Evolutionary conservation across 2,888 invertebrate species (phyloP), one percentile per base, ranked within the genome.

Genomic region (Stenotaenia linearis): DNA sequence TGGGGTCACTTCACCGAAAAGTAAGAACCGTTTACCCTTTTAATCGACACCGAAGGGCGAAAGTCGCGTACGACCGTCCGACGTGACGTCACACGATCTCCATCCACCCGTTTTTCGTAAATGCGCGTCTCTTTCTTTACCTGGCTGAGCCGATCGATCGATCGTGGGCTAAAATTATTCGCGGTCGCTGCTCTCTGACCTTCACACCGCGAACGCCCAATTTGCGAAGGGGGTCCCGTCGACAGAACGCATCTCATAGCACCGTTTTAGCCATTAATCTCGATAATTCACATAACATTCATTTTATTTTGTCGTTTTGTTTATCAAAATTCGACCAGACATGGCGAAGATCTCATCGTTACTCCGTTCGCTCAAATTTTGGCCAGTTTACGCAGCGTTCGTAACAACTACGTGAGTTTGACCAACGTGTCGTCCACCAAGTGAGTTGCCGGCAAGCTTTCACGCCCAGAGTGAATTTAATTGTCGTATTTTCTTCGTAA

Each of bases 301-400:
- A 61, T 56, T 50, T 78, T 32, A 79, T 82, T 81, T 83, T 82
- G 85, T 81, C 77, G 83, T 87, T 84, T 83, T 83, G 9, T 9
- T 32, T 32, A 9, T 32, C 32, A 32, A 32, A 32, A 32, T 32
- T 9, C 32, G 88, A 90, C 80, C 89, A 91, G 96, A 89, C 97
- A 98, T 91, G 97, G 97, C 86, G 98, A 99, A 90, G 98, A 98
- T 89, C 91, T 98, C 89, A 99, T 99, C 87, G 98, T 99, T 87
- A 99, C 99, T 85, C 99, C 99, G 85, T 99, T 99, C 90, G 99
- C 99, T 88, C 99, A 99, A 91, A 96, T 99, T 88, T 91, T 99
- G 89, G 98, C 98, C 88, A 97, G 97, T 89, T 91, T 99, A 87
- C 93, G 98, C 86, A 97, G 96, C 88, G 97, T 99, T 85, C 93